phyloP scores from a whole-genome alignment of 2,797 vertebrate genomes.

The Harpagifer antarcticus region DNA sequence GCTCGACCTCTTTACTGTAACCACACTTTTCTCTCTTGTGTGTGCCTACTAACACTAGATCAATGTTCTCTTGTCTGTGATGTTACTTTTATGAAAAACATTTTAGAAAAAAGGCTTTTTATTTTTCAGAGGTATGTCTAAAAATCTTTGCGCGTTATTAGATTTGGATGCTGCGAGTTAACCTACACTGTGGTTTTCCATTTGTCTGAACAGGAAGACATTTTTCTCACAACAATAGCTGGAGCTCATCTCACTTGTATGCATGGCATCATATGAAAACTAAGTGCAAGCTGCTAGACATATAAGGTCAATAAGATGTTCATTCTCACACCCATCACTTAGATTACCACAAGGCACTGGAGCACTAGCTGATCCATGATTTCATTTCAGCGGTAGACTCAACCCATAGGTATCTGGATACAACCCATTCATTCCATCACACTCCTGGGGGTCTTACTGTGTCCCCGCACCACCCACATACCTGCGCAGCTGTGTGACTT shows the following conservation, averaged over 20 bases:
- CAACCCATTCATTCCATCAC: conserved; percentile 44
- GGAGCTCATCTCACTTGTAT: neutral
- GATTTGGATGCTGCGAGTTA: neutral
- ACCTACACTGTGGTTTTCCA: neutral
- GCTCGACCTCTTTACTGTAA: conserved; percentile 72
- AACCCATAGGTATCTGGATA: conserved; percentile 38
- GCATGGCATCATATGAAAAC: neutral
- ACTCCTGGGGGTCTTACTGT: conserved; percentile 31
- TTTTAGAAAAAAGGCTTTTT: neutral
- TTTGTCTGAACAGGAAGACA: conserved; percentile 28
- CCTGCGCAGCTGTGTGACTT: conserved; percentile 52
- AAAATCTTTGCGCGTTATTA: neutral
- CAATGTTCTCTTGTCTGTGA: neutral
- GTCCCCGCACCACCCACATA: conserved; percentile 22
- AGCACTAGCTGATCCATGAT: conserved; percentile 29
- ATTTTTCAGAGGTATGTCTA: neutral
- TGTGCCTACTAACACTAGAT: conserved; percentile 24
- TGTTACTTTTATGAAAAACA: neutral
- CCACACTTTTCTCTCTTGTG: conserved; percentile 49
- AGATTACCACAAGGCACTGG: neutral
- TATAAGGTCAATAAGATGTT: too few species aligned
- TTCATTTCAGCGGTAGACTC: conserved; percentile 39
- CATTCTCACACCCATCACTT: neutral
- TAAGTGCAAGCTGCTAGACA: neutral
- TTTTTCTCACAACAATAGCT: conserved; percentile 16